Evolutionary conservation across 2,888 invertebrate species (phyloP), one percentile per base, ranked within the genome.

Genomic region (Tachina grossa): DNA sequence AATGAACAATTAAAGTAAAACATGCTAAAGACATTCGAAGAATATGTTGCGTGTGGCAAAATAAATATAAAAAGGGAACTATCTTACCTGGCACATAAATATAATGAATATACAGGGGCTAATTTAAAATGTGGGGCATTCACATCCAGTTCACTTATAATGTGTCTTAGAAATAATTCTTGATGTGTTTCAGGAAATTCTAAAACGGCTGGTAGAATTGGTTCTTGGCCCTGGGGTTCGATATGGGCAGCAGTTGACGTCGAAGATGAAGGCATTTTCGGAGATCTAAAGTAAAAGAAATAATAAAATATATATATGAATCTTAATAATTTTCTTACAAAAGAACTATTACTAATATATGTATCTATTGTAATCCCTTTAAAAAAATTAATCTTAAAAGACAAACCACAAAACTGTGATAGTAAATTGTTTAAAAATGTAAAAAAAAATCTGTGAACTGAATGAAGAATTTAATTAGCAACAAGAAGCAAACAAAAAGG

Each of bases 101-200:
- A 99, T 39, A 99, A 94, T 2, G 98, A 97, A 93, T 99, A 99
- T 41, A 99, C 98, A 0, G 99, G 99, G 1, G 99, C 97, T 86
- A 99, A 94, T 91, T 98, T 98, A 94, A 99, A 99, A 88, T 97
- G 97, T 13, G 97, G 97, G 83, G 96, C 95, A 91, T 96, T 96
- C 14, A 97, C 97, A 92, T 98, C 98, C 88, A 98, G 94, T 88
- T 98, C 96, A 49, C 96, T 95, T 90, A 98, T 96, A 87, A 98
- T 96, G 57, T 97, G 96, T 84, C 96, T 96, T 71, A 99, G 94
- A 93, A 99, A 98, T 88, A 96, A 95, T 91, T 98, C 97, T 93
- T 99, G 99, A 31, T 97, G 97, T 88, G 97, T 97, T 93, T 99
- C 98, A 39, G 97, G 96, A 93, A 98, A 98, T 93, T 98, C 98